Percentiles rank a stretch among this genome's conserved stretches.
Conservation (phyloP, 1,140 invertebrate species). For the Acromyrmex echinatior region DNA sequence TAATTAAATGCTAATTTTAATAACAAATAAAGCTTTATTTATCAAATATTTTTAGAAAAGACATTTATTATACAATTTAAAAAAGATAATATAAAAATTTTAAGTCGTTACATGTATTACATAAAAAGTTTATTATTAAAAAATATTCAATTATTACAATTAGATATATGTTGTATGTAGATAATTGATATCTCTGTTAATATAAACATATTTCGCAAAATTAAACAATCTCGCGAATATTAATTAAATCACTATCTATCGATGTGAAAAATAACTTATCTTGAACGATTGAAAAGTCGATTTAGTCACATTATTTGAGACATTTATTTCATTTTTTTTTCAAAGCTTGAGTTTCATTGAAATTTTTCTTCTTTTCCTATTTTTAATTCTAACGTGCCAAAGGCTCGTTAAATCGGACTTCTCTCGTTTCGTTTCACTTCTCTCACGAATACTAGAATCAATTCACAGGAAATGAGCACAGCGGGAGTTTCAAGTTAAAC, state of each 20-base stretch:
- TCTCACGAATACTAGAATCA: constrained; percentile 27
- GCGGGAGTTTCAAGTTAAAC: constrained; percentile 1
- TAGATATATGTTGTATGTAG: background rate
- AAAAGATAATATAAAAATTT: background rate
- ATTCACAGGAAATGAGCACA: constrained; percentile 35
- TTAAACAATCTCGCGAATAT: background rate
- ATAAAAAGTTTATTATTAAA: constrained; percentile 3
- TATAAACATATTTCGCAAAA: constrained; percentile 19
- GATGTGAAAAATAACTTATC: constrained; percentile 2
- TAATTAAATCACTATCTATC: background rate
- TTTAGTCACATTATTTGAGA: background rate
- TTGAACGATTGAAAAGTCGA: background rate
- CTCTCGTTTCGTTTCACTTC: constrained; percentile 34
- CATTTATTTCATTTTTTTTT: constrained; percentile 31
- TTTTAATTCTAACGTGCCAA: constrained; percentile 49
- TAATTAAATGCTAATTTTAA: background rate
- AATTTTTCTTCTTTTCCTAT: constrained; percentile 24
- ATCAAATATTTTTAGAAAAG: background rate
- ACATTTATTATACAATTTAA: background rate
- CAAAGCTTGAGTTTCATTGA: background rate
- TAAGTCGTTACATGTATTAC: background rate
- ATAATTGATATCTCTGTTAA: background rate
- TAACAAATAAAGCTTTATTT: background rate
- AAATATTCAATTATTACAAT: constrained; percentile 11
- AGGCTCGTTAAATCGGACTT: constrained; percentile 51